phyloP scores from a whole-genome alignment of 2,888 invertebrate species.

The Rutpela maculata region DNA sequence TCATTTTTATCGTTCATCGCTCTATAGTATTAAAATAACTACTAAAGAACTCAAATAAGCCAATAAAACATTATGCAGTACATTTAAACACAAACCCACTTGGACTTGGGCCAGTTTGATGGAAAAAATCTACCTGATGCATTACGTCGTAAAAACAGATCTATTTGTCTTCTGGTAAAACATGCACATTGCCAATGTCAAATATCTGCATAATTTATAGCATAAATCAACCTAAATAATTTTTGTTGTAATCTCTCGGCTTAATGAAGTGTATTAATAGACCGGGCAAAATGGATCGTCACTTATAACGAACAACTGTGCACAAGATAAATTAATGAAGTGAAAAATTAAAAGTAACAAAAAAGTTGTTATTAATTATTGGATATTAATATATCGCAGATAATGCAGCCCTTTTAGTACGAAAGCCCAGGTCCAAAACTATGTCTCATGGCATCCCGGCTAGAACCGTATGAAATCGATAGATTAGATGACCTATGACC shows the following conservation, averaged over 20 bases:
- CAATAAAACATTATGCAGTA: slow-evolving; percentile 27
- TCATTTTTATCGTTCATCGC: neutral
- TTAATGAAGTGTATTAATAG: neutral
- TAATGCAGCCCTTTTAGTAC: too few species aligned
- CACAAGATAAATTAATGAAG: too few species aligned
- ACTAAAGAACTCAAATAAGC: slow-evolving; percentile 25
- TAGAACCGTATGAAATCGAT: too few species aligned
- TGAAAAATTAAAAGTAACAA: too few species aligned
- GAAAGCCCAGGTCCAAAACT: too few species aligned
- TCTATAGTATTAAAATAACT: slow-evolving; percentile 9
- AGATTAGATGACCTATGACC: too few species aligned
- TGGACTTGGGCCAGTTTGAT: slow-evolving; percentile 25
- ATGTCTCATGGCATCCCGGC: too few species aligned
- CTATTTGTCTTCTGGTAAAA: slow-evolving; percentile 23
- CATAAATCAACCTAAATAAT: neutral
- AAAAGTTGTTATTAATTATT: too few species aligned
- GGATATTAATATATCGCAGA: too few species aligned
- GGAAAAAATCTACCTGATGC: slow-evolving; percentile 29
- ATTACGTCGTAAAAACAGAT: slow-evolving; percentile 24
- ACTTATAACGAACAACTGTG: too few species aligned
- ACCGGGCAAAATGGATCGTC: neutral
- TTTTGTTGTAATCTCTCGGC: neutral
- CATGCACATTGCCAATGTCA: slow-evolving; percentile 34
- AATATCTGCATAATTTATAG: slow-evolving; percentile 32
- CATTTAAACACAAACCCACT: slow-evolving; percentile 34